These are phyloP conservation scores for Mimumesa dahlbomi DNA, from an alignment of 2,888 invertebrate species.

Conservation along the genomic window DNA sequence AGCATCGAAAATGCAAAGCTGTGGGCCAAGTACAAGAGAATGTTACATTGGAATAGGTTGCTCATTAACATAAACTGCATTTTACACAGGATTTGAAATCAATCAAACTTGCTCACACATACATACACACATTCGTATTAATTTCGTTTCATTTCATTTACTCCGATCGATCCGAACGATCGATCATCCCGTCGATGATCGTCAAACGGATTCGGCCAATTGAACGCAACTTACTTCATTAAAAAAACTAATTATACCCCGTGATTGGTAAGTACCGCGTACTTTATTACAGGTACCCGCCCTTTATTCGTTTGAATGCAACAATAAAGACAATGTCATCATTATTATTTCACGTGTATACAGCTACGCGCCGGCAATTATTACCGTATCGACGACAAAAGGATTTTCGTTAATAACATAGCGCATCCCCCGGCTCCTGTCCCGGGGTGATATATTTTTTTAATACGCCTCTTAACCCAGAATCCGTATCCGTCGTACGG, in stretches of 20 bases:
- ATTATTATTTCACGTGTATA: conserved; percentile 38
- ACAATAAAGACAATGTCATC: conserved; percentile 46
- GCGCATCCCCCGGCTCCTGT: neutral
- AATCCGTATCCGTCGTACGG: neutral
- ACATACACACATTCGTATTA: too few species aligned
- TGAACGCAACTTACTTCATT: neutral
- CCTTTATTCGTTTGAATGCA: conserved; percentile 32
- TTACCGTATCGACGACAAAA: conserved; percentile 34
- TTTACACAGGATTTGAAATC: too few species aligned
- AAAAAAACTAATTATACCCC: conserved; percentile 46
- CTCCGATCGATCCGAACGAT: too few species aligned
- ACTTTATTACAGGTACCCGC: conserved; percentile 24
- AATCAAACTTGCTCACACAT: too few species aligned
- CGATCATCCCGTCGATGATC: too few species aligned
- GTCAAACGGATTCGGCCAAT: too few species aligned
- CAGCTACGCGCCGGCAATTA: conserved; percentile 42
- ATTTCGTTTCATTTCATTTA: too few species aligned
- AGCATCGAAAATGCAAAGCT: too few species aligned
- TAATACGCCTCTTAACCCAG: neutral
- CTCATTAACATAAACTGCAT: too few species aligned
- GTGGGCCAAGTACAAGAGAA: too few species aligned
- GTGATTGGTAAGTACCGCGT: conserved; percentile 26
- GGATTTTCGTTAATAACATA: conserved; percentile 38
- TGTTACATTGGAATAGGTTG: too few species aligned
- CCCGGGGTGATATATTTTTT: conserved; percentile 38